Percentiles rank a stretch among this genome's conserved stretches.
phyloP scores from a whole-genome alignment of 2,797 vertebrate genomes.

The Melanotaenia pygmaea region DNA sequence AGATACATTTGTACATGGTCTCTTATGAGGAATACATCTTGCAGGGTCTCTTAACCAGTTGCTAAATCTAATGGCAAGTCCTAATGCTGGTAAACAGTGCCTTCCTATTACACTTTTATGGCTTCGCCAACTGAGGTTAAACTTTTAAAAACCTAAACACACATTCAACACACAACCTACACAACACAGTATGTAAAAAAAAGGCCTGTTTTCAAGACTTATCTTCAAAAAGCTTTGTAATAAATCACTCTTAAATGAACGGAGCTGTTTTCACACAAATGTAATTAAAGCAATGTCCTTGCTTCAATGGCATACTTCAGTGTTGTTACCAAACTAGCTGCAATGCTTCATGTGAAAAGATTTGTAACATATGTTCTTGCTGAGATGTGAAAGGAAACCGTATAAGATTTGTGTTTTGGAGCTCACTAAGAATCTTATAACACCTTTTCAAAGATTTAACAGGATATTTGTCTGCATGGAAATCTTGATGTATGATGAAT shows the following conservation, averaged over 20 bases:
- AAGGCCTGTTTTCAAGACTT: slow-evolving; percentile 8
- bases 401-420: slow-evolving; percentile 12
- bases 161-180: not conserved
- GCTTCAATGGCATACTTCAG: slow-evolving; percentile 48
- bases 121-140: slow-evolving; percentile 21
- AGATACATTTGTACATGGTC: slow-evolving; percentile 41
- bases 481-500: slow-evolving; percentile 61
- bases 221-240: slow-evolving; percentile 26
- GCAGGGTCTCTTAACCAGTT: slow-evolving; percentile 23
- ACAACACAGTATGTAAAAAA: slow-evolving; percentile 22
- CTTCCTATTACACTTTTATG: slow-evolving; percentile 13
- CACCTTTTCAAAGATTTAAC: slow-evolving; percentile 56
- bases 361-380: slow-evolving; percentile 45
- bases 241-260: slow-evolving; percentile 38
- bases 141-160: slow-evolving; percentile 18
- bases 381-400: slow-evolving; percentile 27
- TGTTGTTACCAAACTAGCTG: slow-evolving; percentile 18
- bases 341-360: slow-evolving; percentile 25
- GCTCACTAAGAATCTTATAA: slow-evolving; percentile 61
- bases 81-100: slow-evolving; percentile 10
- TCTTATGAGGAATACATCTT: slow-evolving; percentile 40
- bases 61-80: slow-evolving; percentile 33
- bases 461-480: slow-evolving; percentile 61
- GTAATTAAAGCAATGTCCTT: slow-evolving; percentile 63
- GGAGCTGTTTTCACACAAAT: slow-evolving; percentile 39